Percentiles rank a stretch among this genome's conserved stretches.
Conservation (phyloP, 2,888 invertebrate species). For the Pilophorus perplexus region DNA sequence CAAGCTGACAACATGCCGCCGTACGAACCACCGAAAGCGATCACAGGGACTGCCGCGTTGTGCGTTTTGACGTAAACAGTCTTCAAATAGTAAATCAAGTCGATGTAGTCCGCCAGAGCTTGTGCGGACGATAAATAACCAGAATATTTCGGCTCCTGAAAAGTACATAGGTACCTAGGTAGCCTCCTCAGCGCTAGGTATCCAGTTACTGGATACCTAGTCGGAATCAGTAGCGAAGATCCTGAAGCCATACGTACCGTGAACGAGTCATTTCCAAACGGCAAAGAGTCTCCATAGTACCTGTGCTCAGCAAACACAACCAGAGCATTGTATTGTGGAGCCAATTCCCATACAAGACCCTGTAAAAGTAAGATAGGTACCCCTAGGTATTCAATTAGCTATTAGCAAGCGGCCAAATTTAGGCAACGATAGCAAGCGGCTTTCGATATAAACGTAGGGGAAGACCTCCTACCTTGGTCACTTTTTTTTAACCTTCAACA, state of each 20-base stretch:
- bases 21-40: slow-evolving; percentile 86
- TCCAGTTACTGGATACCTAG: background rate
- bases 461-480: too few species aligned
- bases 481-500: too few species aligned
- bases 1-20: slow-evolving; percentile 97
- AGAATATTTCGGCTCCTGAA: slow-evolving; percentile 61
- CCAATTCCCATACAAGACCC: slow-evolving; percentile 93
- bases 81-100: slow-evolving; percentile 69
- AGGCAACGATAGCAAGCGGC: too few species aligned
- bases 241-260: slow-evolving; percentile 43
- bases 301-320: slow-evolving; percentile 93
- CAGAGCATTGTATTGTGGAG: slow-evolving; percentile 71
- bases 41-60: slow-evolving; percentile 65
- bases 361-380: slow-evolving; percentile 51
- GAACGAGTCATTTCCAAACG: slow-evolving; percentile 77
- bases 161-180: background rate
- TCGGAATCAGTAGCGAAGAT: background rate
- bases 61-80: slow-evolving; percentile 52
- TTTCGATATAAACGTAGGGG: too few species aligned
- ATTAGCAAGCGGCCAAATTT: too few species aligned
- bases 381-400: too few species aligned
- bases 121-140: slow-evolving; percentile 87
- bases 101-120: slow-evolving; percentile 90
- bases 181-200: background rate
- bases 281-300: slow-evolving; percentile 88